phyloP scores from a whole-genome alignment of 2,113 vertebrate genomes.

The Corythornis cristatus region DNA sequence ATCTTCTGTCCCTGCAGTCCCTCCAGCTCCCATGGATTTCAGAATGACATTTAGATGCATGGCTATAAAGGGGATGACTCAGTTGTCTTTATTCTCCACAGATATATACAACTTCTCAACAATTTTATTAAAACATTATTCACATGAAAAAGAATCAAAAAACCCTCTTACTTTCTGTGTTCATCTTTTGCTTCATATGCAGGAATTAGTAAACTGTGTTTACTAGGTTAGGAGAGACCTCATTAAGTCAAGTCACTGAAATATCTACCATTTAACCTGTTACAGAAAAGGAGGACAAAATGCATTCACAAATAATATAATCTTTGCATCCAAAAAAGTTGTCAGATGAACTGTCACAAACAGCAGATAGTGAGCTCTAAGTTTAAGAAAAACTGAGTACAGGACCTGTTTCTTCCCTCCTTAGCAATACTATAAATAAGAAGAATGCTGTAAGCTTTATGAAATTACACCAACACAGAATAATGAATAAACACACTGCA shows the following conservation, averaged over 20 bases:
- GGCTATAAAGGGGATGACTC: neutral
- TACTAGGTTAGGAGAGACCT: neutral
- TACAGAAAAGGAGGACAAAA: constrained; percentile 14
- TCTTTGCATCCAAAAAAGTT: neutral
- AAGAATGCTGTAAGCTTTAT: neutral
- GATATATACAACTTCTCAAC: neutral
- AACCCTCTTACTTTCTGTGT: neutral
- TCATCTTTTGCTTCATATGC: neutral
- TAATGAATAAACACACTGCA: neutral
- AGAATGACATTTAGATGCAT: neutral
- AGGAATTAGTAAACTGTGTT: neutral
- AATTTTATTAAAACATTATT: neutral
- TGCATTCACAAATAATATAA: neutral
- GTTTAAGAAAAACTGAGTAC: neutral
- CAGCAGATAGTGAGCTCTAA: neutral
- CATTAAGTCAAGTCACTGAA: constrained; percentile 8
- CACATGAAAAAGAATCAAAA: neutral
- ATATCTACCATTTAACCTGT: constrained; percentile 11
- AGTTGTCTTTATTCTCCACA: neutral
- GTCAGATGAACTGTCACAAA: neutral
- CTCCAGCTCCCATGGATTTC: neutral
- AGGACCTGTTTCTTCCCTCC: neutral
- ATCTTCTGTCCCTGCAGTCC: neutral
- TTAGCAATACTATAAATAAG: neutral
- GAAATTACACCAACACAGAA: neutral